These are phyloP conservation scores for Spialia ferax DNA, from an alignment of 2,888 invertebrate species.

Conservation along the genomic window DNA sequence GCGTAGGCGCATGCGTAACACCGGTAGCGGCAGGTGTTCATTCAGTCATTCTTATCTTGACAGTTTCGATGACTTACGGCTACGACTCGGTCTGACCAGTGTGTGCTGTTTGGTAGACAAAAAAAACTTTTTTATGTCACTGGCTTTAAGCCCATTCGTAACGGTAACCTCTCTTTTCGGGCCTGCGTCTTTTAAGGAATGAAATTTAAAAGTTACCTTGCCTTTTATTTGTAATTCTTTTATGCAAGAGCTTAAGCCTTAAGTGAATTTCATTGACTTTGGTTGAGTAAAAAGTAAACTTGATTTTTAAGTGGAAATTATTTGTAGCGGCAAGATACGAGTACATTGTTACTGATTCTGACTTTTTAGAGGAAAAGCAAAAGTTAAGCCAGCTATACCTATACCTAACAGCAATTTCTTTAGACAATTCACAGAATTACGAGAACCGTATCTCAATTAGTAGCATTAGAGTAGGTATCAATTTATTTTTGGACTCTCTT, in stretches of 20 bases:
- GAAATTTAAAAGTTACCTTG: constrained; percentile 73
- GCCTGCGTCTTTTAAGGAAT: constrained; percentile 68
- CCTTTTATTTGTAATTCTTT: constrained; percentile 60
- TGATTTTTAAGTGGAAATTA: constrained; percentile 1
- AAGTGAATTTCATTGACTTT: constrained; percentile 35
- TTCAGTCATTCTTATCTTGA: constrained; percentile 86
- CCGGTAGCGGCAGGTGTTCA: constrained; percentile 84
- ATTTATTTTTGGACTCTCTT: too few relatives aligned
- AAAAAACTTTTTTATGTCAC: constrained; percentile 63
- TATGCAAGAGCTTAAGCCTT: constrained; percentile 66
- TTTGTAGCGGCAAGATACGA: not conserved
- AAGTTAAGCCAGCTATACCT: too few relatives aligned
- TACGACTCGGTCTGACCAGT: constrained; percentile 66
- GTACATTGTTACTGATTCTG: too few relatives aligned
- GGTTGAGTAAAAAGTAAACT: constrained; percentile 15
- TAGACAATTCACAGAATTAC: not conserved
- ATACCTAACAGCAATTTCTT: not conserved
- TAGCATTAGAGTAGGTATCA: too few relatives aligned
- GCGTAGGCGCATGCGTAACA: constrained; percentile 83
- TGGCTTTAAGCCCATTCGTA: constrained; percentile 81
- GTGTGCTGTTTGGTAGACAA: constrained; percentile 76
- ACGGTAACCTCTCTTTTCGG: constrained; percentile 78
- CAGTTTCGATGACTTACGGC: constrained; percentile 85
- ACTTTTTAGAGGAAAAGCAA: too few relatives aligned
- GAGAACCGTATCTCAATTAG: too few relatives aligned